Base-by-base conservation (phyloP, 2,797 vertebrate genomes). In the Urosaurus nigricauda region DNA sequence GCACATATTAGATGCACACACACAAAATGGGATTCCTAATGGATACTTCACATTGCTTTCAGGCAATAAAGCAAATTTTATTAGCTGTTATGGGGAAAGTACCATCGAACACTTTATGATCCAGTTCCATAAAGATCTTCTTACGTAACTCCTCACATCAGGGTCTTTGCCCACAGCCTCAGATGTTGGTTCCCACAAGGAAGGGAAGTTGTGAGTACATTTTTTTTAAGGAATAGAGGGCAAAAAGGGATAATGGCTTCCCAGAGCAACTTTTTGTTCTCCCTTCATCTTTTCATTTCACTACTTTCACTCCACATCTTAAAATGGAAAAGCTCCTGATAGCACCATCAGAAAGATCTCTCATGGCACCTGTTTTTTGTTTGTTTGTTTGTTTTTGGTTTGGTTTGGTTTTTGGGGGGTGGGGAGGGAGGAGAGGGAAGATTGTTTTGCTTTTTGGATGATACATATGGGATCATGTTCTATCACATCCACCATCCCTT, bases 31-130 rank as follows among this genome's bases (percentile, higher is more conserved):
- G 68, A 93, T 94, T 95, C 90, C 74, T 88, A 90, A 92, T 80
- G 86, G 87, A 91, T 94, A 90, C 65, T 93, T 95, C 89, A 91
- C 86, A 81, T 94, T 90, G 92, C 83, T 88, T 63, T 94, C 53
- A 93, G 93, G 92, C 93, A 91, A 94, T 17, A 84, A 93, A 93
- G 87, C 89, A 93, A 92, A 90, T 88, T 93, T 95, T 88, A 71
- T 91, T 74, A 88, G 85, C 24, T 70, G 90, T 87, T 65, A 40
- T 84, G 84, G 60, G 63, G 79, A 82, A 86, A 86, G 79, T 68
- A 77, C 88, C 37, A 56, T 82, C 29, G 35, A 81, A 75, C 75
- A 85, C 47, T 86, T 86, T 89, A 82, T 86, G 84, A 75, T 82
- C 84, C 71, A 43, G 84, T 89, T 89, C 82, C 14, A 29, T 82